Base-by-base conservation (phyloP, 2,888 invertebrate genomes). In the Mactromeris polynyma region DNA sequence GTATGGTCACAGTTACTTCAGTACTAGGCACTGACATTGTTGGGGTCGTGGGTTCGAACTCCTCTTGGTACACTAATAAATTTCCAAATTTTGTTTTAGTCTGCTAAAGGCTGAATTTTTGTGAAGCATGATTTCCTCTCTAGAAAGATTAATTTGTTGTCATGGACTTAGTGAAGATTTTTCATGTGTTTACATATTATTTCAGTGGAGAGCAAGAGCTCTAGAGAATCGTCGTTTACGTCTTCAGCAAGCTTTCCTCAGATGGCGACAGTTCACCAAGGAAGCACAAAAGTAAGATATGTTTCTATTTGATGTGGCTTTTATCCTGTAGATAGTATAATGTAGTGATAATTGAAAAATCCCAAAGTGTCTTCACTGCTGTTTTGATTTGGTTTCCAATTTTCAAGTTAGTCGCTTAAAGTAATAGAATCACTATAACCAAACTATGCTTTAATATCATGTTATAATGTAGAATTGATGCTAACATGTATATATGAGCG, bases 201-300 rank as follows among this genome's bases (percentile, higher is more conserved):
- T 92, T 69, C 91, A 95, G 95, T 95, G 95, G 95, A 86, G 87
- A 33, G 81, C 79, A 2, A 85, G 90, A 51, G 87, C 94, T 1
- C 87, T 86, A 79, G 90, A 89, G 42, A 93, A 94, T 78, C 89
- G 94, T n/a, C 86, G 90, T 36, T 40, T 87, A 46, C 88, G 94
- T n/a, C 87, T 94, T 64, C 84, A 92, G 73, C 90, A 84, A 80
- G 91, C 94, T 19, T 94, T 95, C 86, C 73, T 81, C 40, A 86
- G 93, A 85, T 95, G 95, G 95, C 46, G 92, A 14, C 93, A 93
- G 73, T 94, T 92, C 58, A 93, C 94, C 2, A 89, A 92, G 80
- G 95, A 95, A 89, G 93, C 94, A 14, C 94, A 94, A 82, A 94
- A 93, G 95, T 95, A 91, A 91, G 94, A 80, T 11, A 9, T 31